phyloP scores from a whole-genome alignment of 2,797 vertebrate species.

The Gadopsis marmoratus region DNA sequence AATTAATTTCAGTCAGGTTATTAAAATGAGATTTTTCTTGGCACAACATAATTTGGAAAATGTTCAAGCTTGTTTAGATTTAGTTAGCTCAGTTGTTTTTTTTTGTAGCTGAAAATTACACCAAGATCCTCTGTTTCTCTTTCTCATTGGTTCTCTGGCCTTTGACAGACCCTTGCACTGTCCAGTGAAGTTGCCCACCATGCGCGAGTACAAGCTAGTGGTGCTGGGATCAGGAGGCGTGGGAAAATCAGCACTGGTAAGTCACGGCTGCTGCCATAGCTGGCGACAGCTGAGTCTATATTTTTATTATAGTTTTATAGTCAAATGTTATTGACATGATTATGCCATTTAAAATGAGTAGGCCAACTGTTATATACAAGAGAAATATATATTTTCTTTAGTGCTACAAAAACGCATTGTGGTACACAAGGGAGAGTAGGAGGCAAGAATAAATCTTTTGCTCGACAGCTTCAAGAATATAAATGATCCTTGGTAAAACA shows the following conservation, averaged over 20 bases:
- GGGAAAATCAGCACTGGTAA: constrained; percentile 99
- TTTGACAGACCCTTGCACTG: constrained; percentile 83
- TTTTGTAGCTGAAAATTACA: constrained; percentile 17
- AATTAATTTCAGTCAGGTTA: neutral
- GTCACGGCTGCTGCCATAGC: constrained; percentile 55
- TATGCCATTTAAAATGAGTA: neutral
- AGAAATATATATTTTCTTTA: too few species aligned
- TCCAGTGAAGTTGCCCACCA: constrained; percentile 91
- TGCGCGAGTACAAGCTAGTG: constrained; percentile 99
- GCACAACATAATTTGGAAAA: neutral
- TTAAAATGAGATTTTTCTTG: neutral
- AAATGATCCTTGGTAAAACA: constrained; percentile 1
- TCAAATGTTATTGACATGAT: neutral
- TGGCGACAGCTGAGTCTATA: neutral
- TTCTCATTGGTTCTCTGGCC: constrained; percentile 31
- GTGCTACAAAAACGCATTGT: too few species aligned
- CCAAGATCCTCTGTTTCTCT: constrained; percentile 18
- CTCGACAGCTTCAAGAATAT: neutral
- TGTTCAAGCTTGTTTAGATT: neutral
- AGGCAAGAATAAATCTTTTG: neutral
- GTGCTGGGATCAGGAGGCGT: constrained; percentile 99
- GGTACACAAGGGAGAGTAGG: neutral
- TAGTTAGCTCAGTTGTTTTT: neutral
- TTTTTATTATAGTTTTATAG: neutral
- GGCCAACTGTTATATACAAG: neutral